Base-by-base conservation (phyloP, 2,888 invertebrate genomes). In the Thymelicus lineola region DNA sequence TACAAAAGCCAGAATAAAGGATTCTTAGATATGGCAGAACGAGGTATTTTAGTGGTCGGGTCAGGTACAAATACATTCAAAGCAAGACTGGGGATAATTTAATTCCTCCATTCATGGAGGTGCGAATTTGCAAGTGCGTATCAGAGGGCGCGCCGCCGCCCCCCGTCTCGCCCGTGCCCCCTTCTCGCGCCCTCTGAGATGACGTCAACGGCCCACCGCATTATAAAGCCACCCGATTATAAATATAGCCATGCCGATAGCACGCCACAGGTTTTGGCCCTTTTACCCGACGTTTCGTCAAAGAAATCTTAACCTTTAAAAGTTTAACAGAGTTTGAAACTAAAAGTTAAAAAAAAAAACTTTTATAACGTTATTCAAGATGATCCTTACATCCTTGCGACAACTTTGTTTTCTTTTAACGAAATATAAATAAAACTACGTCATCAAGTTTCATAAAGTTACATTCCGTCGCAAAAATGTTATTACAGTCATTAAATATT, bases 121-220 rank as follows among this genome's bases (percentile, higher is more conserved):
- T 90, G 91, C 87, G 88, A 93, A 91, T 91, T 91, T 87, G 89
- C 87, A 89, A 92, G 91, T 91, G 91, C 91, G 92, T 93, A 91
- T 83, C 80, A 86, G 87, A 88, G 89, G 91, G 81, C 79, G 78
- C 76, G 76, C 75, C 78, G 71, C 76, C 77, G 76, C 71, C 73
- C 79, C 75, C 75, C 76, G 28, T 5, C 76, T 3, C 42, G 12
- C 75, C 73, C 75, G 66, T 74, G 73, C 79, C 70, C 80, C 76
- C 78, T 77, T 75, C 75, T 77, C 80, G 77, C 77, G 73, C 79
- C 82, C 83, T 83, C 79, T 79, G 76, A 80, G 80, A 86, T 93
- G 93, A 93, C 93, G 93, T 92, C 92, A 92, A 89, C 87, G 79
- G 83, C 87, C 89, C 91, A 83, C 87, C 84, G 80, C 63, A 58